These are phyloP conservation scores for Morone saxatilis DNA, from an alignment of 2,113 vertebrate species.

Conservation along the genomic window DNA sequence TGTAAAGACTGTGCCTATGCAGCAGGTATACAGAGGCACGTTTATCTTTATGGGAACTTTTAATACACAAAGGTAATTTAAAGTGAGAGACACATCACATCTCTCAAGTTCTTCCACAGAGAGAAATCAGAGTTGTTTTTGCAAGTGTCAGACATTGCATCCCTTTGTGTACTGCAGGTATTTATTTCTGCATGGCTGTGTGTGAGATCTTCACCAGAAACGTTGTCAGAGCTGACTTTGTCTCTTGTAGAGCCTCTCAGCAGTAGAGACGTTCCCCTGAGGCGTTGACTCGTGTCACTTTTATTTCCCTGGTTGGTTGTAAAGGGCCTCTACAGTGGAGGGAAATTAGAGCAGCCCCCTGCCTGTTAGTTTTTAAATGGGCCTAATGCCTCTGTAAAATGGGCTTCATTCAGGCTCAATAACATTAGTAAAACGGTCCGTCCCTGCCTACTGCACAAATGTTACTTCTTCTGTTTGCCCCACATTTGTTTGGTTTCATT, in stretches of 20 bases:
- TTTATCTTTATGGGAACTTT: slow-evolving; percentile 60
- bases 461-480: slow-evolving; percentile 4
- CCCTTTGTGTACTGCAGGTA: slow-evolving; percentile 37
- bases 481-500: slow-evolving; percentile 19
- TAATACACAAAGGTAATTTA: slow-evolving; percentile 61
- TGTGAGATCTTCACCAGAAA: slow-evolving; percentile 40
- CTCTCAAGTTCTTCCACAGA: slow-evolving; percentile 4
- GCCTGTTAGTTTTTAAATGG: slow-evolving; percentile 54
- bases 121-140: background rate
- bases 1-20: background rate
- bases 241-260: slow-evolving; percentile 35
- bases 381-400: slow-evolving; percentile 54
- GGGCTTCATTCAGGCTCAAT: slow-evolving; percentile 46
- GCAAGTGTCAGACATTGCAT: slow-evolving; percentile 15
- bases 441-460: slow-evolving; percentile 8
- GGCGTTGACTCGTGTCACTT: slow-evolving; percentile 52
- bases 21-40: background rate
- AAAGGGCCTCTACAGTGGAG: slow-evolving; percentile 45
- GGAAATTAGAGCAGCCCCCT: slow-evolving; percentile 58
- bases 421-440: slow-evolving; percentile 16
- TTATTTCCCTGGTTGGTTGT: slow-evolving; percentile 59
- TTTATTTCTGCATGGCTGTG: slow-evolving; percentile 26
- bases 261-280: slow-evolving; percentile 44
- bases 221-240: slow-evolving; percentile 41
- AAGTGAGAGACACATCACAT: slow-evolving; percentile 48